Evolutionary conservation across 2,888 invertebrate species (phyloP).

Genomic region (Lysandra bellargus): DNA sequence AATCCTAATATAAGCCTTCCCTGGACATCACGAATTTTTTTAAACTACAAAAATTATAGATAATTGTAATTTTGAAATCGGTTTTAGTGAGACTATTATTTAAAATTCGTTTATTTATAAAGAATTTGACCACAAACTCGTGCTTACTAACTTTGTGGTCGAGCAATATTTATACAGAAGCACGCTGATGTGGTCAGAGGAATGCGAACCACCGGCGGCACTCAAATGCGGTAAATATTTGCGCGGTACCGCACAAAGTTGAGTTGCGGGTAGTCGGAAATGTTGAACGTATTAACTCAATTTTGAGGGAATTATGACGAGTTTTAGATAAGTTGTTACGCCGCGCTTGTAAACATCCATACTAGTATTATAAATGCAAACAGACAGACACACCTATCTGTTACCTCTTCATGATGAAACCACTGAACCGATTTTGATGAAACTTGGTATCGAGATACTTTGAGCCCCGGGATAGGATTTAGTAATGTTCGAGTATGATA

Average conservation of each 20-base stretch:
- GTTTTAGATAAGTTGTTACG: background rate
- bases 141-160: too few relatives aligned
- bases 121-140: too few relatives aligned
- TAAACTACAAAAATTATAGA: too few relatives aligned
- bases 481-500: too few relatives aligned
- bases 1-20: too few relatives aligned
- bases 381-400: background rate
- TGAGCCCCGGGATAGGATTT: too few relatives aligned
- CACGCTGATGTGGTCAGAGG: background rate
- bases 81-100: too few relatives aligned
- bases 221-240: conserved; percentile 8
- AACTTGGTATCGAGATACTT: too few relatives aligned
- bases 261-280: background rate
- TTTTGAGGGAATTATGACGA: background rate
- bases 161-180: background rate
- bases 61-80: too few relatives aligned
- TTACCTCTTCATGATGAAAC: background rate
- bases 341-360: background rate
- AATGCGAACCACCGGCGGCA: background rate
- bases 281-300: background rate
- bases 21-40: too few relatives aligned
- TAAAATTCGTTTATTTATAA: too few relatives aligned
- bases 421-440: too few relatives aligned
- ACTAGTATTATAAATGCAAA: background rate
- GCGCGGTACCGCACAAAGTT: background rate